Base-by-base conservation (phyloP, 2,113 vertebrate genomes). In the Hippocampus zosterae region DNA sequence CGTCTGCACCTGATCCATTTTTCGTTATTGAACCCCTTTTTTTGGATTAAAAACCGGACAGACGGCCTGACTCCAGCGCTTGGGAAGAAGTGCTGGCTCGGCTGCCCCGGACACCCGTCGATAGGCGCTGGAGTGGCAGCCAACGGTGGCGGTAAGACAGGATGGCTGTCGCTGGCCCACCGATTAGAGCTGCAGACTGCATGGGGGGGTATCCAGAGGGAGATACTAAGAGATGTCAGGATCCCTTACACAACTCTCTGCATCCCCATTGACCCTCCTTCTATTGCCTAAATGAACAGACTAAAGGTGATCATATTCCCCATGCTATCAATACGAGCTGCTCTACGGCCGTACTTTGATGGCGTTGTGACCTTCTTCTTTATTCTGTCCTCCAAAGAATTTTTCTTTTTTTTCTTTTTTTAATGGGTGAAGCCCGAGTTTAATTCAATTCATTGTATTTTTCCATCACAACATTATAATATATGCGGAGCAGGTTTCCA, bases 51-150 rank as follows among this genome's bases (percentile, higher is more conserved):
- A 60, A 81, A 81, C 23, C 27, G 90, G 89, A 91, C 92, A 95
- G 94, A 94, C 92, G 92, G 84, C 74, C 92, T 92, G 93, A 93
- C 92, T 95, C 93, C 93, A 91, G 79, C 67, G 78, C 63, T 25
- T 55, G 85, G 77, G 73, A 78, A 73, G 90, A 82, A 92, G 88
- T 84, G 83, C 88, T 89, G 16, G 46, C 79, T 88, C 73, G 73
- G 75, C 53, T 68, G 79, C 87, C 84, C 84, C 88, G 61, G 78
- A 77, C 69, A 84, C 85, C 83, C 90, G 86, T 93, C 92, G 88
- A 84, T 87, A 89, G 89, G 80, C 88, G 82, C 75, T 64, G 75
- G 85, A 88, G 87, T 86, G 89, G 71, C 88, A 84, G 91, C 86
- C 81, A 87, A 60, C 33, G 85, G 85, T 71, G 44, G 55, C 69